phyloP scores from a whole-genome alignment of 2,113 vertebrate genomes.

The Ailurus styani region DNA sequence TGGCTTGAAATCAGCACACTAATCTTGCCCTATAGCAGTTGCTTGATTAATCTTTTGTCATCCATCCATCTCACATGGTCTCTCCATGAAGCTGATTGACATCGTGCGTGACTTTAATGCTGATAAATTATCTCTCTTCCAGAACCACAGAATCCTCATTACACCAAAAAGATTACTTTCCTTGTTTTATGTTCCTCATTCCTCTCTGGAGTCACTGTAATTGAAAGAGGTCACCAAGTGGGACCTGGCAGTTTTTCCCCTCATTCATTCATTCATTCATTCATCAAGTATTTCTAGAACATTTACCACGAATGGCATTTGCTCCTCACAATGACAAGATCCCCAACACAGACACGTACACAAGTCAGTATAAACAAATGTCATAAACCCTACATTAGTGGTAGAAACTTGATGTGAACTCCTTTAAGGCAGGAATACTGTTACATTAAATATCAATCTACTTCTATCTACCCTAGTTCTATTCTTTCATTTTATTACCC shows the following conservation, averaged over 20 bases:
- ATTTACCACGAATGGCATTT: not conserved
- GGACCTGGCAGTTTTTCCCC: not conserved
- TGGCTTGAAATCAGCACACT: constrained; percentile 33
- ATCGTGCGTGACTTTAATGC: constrained; percentile 17
- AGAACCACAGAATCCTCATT: constrained; percentile 45
- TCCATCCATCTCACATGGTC: constrained; percentile 21
- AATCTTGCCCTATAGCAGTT: constrained; percentile 37
- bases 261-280: not conserved
- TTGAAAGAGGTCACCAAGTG: not conserved
- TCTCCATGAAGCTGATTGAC: constrained; percentile 43
- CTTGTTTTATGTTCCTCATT: constrained; percentile 25
- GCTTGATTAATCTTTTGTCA: constrained; percentile 48
- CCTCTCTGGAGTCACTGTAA: not conserved
- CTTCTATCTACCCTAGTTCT: not conserved
- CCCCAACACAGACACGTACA: not conserved
- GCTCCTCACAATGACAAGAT: not conserved
- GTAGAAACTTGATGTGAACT: not conserved
- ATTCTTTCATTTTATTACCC: not conserved
- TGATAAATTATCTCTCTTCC: constrained; percentile 40
- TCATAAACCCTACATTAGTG: not conserved
- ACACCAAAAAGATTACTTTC: constrained; percentile 43
- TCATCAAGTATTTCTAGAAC: not conserved
- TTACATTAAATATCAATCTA: not conserved
- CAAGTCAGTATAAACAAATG: not conserved
- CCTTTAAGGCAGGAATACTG: not conserved